Conservation (phyloP, 2,888 invertebrate species). For the Strigamia crassipes region DNA sequence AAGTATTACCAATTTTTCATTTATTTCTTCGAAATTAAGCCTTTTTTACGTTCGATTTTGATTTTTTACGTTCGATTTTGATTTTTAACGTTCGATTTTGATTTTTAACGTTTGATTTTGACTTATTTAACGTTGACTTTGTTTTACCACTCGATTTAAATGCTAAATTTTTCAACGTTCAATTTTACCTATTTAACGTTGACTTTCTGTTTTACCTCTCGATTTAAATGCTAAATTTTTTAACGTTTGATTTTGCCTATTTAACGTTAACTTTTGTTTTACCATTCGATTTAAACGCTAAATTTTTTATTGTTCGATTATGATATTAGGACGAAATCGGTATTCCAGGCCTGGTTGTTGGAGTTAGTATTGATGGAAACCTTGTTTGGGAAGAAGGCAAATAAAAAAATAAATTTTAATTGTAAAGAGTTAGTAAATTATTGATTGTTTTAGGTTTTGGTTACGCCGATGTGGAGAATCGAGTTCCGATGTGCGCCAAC, state of each 20-base stretch:
- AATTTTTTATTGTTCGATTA: too few species aligned
- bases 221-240: too few species aligned
- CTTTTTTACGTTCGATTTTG: not conserved
- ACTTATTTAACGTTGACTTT: too few species aligned
- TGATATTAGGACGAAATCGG: conserved; percentile 55
- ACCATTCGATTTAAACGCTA: too few species aligned
- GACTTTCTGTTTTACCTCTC: too few species aligned
- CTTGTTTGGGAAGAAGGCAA: conserved; percentile 62
- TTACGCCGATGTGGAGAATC: conserved; percentile 64
- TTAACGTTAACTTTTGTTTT: too few species aligned
- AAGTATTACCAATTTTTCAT: not conserved
- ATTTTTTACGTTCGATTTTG: not conserved
- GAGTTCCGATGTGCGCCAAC: conserved; percentile 58
- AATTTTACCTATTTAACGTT: too few species aligned
- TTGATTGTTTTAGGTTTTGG: conserved; percentile 61
- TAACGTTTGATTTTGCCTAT: too few species aligned
- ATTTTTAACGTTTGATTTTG: not conserved
- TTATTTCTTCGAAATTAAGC: not conserved
- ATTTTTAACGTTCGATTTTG: not conserved
- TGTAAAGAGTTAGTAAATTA: not conserved
- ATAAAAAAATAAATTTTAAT: not conserved
- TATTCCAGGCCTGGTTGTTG: conserved; percentile 61
- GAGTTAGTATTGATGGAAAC: conserved; percentile 62
- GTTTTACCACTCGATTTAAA: too few species aligned
- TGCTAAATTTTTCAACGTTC: too few species aligned